Percentiles rank a stretch among this genome's conserved stretches.
Conservation (phyloP, 2,797 vertebrate genomes). For the Lophotriccus pileatus region DNA sequence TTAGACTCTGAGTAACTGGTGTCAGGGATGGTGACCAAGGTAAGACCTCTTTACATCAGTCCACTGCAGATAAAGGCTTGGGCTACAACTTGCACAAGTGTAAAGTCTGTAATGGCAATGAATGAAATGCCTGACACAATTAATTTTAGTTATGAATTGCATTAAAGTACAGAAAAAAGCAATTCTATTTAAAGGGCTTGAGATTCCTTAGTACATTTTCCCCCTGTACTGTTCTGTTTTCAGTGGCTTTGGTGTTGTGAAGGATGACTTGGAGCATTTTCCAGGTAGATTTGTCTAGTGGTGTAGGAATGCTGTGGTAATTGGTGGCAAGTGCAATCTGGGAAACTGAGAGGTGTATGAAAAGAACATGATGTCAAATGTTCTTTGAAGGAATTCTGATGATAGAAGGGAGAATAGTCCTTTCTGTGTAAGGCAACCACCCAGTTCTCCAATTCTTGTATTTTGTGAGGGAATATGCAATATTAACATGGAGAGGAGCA, state of each 20-base stretch:
- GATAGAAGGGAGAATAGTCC: not conserved
- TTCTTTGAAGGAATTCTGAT: not conserved
- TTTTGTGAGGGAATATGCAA: accelerated
- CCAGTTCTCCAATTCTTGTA: accelerated
- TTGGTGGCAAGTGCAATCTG: not conserved
- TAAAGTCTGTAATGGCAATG: not conserved
- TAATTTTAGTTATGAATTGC: not conserved
- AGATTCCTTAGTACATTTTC: not conserved
- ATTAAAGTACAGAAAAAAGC: not conserved
- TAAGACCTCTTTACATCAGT: not conserved
- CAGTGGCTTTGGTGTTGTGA: not conserved
- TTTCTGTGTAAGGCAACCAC: not conserved
- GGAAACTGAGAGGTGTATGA: not conserved
- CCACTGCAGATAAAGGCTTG: not conserved
- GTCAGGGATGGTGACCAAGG: not conserved
- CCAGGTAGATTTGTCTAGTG: not conserved
- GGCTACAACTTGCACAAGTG: not conserved
- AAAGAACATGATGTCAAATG: not conserved
- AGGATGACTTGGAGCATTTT: not conserved
- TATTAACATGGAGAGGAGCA: not conserved
- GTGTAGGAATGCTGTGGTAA: not conserved
- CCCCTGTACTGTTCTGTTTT: not conserved
- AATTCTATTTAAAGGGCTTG: not conserved
- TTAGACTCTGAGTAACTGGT: not conserved
- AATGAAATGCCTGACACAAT: not conserved